phyloP scores from a whole-genome alignment of 2,113 vertebrate species.

The Perognathus longimembris region DNA sequence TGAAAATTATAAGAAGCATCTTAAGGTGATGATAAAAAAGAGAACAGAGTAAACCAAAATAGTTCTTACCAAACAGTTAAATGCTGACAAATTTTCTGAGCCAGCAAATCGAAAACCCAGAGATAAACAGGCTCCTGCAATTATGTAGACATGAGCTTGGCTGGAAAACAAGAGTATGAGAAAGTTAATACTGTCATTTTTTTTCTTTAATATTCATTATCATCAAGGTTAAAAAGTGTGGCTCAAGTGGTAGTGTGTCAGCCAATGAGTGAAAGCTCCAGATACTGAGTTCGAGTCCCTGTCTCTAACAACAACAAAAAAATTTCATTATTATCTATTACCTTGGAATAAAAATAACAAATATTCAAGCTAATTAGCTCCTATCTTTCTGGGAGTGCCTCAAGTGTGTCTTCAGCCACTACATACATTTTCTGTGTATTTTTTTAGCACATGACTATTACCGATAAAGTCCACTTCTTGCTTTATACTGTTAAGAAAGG shows the following conservation, averaged over 20 bases:
- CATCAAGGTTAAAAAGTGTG: too few relatives aligned
- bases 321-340: neutral
- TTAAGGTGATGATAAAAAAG: constrained; percentile 33
- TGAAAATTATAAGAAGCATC: constrained; percentile 42
- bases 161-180: constrained; percentile 83
- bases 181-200: neutral
- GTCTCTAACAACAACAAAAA: neutral
- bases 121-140: constrained; percentile 96
- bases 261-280: too few relatives aligned
- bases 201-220: constrained; percentile 51
- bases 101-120: constrained; percentile 97
- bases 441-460: neutral
- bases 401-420: neutral
- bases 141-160: constrained; percentile 98
- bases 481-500: neutral
- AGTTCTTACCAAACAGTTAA: constrained; percentile 94
- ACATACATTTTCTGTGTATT: neutral
- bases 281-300: too few relatives aligned
- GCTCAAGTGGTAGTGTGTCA: too few relatives aligned
- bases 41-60: neutral
- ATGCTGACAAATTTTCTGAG: constrained; percentile 96
- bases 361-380: neutral
- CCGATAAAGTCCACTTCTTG: neutral
- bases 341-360: neutral
- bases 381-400: neutral